Conservation (phyloP, 2,888 invertebrate genomes). For the Terebella lapidaria region DNA sequence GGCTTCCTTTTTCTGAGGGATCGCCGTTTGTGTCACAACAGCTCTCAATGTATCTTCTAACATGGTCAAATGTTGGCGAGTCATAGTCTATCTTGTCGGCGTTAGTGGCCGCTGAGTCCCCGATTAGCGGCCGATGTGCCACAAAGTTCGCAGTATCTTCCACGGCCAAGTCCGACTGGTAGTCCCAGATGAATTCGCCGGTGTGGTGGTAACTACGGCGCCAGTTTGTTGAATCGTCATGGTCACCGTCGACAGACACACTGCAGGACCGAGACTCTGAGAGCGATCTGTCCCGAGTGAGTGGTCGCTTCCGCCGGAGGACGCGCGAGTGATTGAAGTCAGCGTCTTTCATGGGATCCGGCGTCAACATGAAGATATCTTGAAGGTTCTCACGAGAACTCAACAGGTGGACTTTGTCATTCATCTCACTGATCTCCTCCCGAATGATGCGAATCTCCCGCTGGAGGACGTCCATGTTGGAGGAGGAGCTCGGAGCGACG, state of each 20-base stretch:
- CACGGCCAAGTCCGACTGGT: slow-evolving; percentile 13
- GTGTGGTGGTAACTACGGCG: slow-evolving; percentile 3
- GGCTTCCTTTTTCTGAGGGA: background rate
- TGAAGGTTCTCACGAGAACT: slow-evolving; percentile 1
- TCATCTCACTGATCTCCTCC: slow-evolving; percentile 16
- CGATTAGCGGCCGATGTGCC: background rate
- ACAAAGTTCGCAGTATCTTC: background rate
- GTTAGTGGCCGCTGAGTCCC: background rate
- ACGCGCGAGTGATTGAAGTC: background rate
- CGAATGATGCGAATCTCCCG: slow-evolving; percentile 8
- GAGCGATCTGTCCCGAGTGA: background rate
- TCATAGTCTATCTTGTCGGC: background rate
- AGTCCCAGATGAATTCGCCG: slow-evolving; percentile 21
- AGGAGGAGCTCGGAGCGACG: background rate
- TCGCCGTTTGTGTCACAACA: background rate
- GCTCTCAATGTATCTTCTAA: background rate
- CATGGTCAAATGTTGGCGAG: background rate
- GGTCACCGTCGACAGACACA: background rate
- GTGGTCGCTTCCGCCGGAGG: background rate
- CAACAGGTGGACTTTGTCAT: background rate
- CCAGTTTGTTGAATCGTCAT: background rate
- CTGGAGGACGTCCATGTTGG: slow-evolving; percentile 16
- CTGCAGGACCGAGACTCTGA: background rate
- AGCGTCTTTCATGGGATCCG: background rate
- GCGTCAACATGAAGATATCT: background rate